Evolutionary conservation across 2,888 invertebrate genomes (phyloP).

Genomic region (Drosophila planitibia): DNA sequence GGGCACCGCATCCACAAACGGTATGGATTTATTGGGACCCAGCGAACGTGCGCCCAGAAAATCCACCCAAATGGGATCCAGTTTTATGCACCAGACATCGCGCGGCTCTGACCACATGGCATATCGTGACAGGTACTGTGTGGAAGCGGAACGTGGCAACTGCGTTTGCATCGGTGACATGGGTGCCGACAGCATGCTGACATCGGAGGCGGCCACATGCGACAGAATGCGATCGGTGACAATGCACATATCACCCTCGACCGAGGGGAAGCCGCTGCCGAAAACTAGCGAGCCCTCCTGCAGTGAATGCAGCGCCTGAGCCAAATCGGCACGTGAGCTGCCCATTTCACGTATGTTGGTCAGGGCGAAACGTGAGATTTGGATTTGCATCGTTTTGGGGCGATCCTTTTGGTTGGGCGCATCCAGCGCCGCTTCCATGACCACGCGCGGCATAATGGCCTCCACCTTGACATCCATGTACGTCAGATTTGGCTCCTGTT

Average conservation of each 20-base stretch:
- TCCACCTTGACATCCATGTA: constrained; percentile 96
- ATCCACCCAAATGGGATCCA: constrained; percentile 97
- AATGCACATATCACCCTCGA: constrained; percentile 89
- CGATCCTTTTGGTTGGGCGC: constrained; percentile 93
- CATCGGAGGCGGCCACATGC: constrained; percentile 88
- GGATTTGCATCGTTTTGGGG: constrained; percentile 92
- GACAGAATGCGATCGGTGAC: constrained; percentile 93
- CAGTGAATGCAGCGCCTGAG: constrained; percentile 91
- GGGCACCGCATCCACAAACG: constrained; percentile 94
- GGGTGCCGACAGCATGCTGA: constrained; percentile 58
- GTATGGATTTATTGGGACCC: constrained; percentile 90
- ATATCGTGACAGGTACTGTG: constrained; percentile 85
- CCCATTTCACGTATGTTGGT: constrained; percentile 89
- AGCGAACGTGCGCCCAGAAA: constrained; percentile 93
- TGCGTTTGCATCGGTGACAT: constrained; percentile 70
- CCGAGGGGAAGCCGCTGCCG: constrained; percentile 92
- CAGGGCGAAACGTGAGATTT: constrained; percentile 86
- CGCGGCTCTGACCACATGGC: constrained; percentile 93
- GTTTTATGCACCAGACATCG: constrained; percentile 94
- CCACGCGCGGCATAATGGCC: constrained; percentile 94
- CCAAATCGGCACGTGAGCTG: constrained; percentile 91
- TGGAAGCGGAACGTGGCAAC: constrained; percentile 78
- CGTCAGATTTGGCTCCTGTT: constrained; percentile 83
- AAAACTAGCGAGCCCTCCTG: constrained; percentile 91
- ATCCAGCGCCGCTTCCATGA: constrained; percentile 90